Percentiles rank a stretch among this genome's conserved stretches.
phyloP scores from a whole-genome alignment of 2,888 invertebrate genomes.

The Magallana nippona region DNA sequence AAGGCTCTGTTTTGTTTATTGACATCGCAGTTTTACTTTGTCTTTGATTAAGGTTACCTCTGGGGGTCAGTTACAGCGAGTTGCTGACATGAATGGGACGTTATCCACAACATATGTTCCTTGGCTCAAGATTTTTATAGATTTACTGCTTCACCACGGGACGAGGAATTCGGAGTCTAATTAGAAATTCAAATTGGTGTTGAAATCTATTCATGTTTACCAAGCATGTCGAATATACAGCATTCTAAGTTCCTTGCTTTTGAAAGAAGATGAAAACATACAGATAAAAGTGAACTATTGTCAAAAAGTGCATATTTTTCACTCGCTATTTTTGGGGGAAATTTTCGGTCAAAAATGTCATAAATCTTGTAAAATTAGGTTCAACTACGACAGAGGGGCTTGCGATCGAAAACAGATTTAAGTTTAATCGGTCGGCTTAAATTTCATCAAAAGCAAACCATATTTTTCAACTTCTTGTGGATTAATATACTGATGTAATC shows the following conservation, averaged over 20 bases:
- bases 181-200: conserved; percentile 20
- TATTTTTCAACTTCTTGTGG: no score
- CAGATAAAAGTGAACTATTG: not conserved
- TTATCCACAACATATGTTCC: no score
- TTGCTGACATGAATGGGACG: no score
- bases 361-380: not conserved
- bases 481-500: no score
- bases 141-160: conserved; percentile 1
- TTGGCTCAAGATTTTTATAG: not conserved
- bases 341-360: not conserved
- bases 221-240: conserved; percentile 17
- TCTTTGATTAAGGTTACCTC: no score
- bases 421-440: no score
- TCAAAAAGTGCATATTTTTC: conserved; percentile 1
- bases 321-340: not conserved
- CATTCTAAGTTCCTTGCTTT: not conserved
- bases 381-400: not conserved
- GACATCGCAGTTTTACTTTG: no score
- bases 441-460: no score
- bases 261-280: not conserved
- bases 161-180: conserved; percentile 22
- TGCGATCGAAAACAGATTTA: no score
- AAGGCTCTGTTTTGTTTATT: no score
- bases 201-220: conserved; percentile 3
- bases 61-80: no score